Conservation (phyloP, 2,888 invertebrate genomes). For the Agrochola litura region DNA sequence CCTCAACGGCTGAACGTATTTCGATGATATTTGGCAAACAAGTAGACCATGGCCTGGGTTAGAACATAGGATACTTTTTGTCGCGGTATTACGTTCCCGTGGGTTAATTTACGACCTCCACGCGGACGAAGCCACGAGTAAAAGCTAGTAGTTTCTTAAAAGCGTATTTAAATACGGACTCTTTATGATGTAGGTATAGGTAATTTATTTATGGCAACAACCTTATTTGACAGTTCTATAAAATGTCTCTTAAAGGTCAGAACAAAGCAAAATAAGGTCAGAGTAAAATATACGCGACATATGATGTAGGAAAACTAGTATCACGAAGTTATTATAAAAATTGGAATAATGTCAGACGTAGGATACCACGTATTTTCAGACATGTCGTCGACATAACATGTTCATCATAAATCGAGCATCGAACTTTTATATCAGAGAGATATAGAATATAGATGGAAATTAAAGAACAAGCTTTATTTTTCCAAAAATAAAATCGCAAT, state of each 20-base stretch:
- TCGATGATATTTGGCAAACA: neutral
- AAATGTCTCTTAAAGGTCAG: conserved; percentile 35
- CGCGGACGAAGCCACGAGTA: too few species aligned
- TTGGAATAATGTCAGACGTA: conserved; percentile 6
- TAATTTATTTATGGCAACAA: conserved; percentile 3
- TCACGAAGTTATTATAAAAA: neutral
- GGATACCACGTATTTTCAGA: neutral
- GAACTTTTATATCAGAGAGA: neutral
- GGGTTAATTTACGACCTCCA: neutral
- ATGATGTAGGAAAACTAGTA: neutral
- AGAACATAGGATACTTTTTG: too few species aligned
- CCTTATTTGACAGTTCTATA: conserved; percentile 18
- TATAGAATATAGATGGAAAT: neutral
- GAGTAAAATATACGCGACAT: neutral
- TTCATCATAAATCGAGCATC: conserved; percentile 1
- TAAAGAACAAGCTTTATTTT: neutral
- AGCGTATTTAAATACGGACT: neutral
- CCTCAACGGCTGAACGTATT: neutral
- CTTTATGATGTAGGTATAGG: neutral
- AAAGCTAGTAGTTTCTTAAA: neutral
- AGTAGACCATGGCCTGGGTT: neutral
- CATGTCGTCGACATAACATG: neutral
- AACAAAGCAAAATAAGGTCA: conserved; percentile 26
- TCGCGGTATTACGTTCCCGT: neutral
- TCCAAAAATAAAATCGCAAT: neutral